phyloP scores from a whole-genome alignment of 2,797 vertebrate species.

The Podarcis siculus region DNA sequence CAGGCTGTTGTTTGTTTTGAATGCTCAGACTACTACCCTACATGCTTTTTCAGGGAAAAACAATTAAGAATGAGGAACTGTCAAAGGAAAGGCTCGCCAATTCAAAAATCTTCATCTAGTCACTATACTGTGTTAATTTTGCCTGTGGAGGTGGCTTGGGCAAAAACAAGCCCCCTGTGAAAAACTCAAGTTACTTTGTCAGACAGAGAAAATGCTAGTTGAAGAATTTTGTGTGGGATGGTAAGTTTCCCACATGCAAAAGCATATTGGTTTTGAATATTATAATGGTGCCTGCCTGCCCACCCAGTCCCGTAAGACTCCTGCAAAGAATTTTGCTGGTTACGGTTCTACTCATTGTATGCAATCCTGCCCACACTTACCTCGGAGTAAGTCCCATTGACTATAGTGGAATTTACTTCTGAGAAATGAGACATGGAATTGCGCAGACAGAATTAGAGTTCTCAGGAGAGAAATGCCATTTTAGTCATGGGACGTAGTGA shows the following conservation, averaged over 20 bases:
- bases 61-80: too few relatives aligned
- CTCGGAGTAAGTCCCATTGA: not conserved
- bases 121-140: not conserved
- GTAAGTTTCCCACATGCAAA: not conserved
- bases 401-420: not conserved
- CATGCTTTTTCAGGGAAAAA: too few relatives aligned
- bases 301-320: not conserved
- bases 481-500: not conserved
- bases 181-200: not conserved
- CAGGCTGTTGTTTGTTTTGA: not conserved
- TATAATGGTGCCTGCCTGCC: not conserved
- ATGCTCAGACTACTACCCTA: too few relatives aligned
- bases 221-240: not conserved
- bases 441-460: not conserved
- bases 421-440: not conserved
- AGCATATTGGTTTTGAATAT: not conserved
- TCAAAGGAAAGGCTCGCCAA: not conserved
- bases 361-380: not conserved
- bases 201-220: not conserved
- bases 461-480: not conserved
- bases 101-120: not conserved
- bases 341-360: not conserved
- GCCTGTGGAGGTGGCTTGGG: not conserved
- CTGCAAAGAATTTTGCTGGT: not conserved
- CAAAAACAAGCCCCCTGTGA: not conserved